Conservation (phyloP, 92 coral and sea anemone genomes). For the Epizoanthus rinbou region DNA sequence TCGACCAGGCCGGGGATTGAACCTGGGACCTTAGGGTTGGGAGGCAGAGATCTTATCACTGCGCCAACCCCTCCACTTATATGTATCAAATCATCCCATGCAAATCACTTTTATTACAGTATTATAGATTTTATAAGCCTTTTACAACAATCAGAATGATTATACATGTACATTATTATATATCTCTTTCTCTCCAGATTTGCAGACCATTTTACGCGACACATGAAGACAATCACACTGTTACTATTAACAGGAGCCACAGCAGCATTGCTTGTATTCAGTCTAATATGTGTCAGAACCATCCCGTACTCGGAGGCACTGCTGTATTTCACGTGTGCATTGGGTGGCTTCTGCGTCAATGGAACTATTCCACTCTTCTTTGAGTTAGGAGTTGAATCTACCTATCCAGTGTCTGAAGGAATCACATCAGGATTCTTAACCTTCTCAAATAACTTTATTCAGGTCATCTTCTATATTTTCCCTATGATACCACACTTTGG, state of each 20-base stretch:
- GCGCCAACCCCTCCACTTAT: no score
- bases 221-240: slow-evolving; percentile 83
- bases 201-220: slow-evolving; percentile 88
- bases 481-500: slow-evolving; percentile 88
- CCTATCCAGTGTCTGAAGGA: slow-evolving; percentile 95
- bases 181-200: slow-evolving; percentile 56
- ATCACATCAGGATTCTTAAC: slow-evolving; percentile 87
- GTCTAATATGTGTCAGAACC: slow-evolving; percentile 68
- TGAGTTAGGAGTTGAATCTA: slow-evolving; percentile 89
- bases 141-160: background rate
- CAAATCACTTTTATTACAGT: no score
- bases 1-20: no score
- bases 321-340: slow-evolving; percentile 73
- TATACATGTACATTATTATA: no score
- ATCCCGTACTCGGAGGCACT: slow-evolving; percentile 67
- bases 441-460: slow-evolving; percentile 88
- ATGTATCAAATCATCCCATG: background rate
- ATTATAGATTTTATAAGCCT: no score
- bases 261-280: slow-evolving; percentile 69
- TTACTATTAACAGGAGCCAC: slow-evolving; percentile 79
- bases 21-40: no score
- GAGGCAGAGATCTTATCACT: no score
- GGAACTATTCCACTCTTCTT: slow-evolving; percentile 94
- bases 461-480: slow-evolving; percentile 83
- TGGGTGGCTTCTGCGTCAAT: slow-evolving; percentile 88